These are phyloP conservation scores for Stegastes partitus DNA, from an alignment of 2,113 vertebrate species.

Conservation along the genomic window DNA sequence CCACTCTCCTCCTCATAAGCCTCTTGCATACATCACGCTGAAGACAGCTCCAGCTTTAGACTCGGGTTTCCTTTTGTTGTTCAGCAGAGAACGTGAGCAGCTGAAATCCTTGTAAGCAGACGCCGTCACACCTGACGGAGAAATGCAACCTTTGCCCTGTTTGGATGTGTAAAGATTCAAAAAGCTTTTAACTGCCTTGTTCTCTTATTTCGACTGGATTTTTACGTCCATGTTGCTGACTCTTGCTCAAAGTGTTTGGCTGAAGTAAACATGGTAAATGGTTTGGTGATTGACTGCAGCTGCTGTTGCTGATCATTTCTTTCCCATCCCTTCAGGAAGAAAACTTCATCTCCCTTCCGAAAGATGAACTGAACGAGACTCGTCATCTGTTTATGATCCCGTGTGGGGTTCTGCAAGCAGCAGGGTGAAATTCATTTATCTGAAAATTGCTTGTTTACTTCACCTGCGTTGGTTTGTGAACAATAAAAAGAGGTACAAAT, in stretches of 20 bases:
- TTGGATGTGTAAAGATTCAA: slow-evolving; percentile 16
- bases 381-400: slow-evolving; percentile 19
- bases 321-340: slow-evolving; percentile 4
- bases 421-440: background rate
- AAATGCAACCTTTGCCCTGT: slow-evolving; percentile 52
- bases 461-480: background rate
- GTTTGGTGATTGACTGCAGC: slow-evolving; percentile 29
- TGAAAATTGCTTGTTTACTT: background rate
- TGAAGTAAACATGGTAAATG: slow-evolving; percentile 25
- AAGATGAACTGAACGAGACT: background rate
- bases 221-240: slow-evolving; percentile 28
- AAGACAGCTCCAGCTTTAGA: slow-evolving; percentile 28
- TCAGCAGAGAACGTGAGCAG: slow-evolving; percentile 22
- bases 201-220: slow-evolving; percentile 43
- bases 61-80: slow-evolving; percentile 63
- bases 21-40: slow-evolving; percentile 33
- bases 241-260: slow-evolving; percentile 30
- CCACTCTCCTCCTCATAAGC: slow-evolving; percentile 65
- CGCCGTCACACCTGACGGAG: slow-evolving; percentile 29
- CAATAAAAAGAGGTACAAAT: background rate
- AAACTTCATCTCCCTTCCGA: background rate
- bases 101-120: slow-evolving; percentile 49
- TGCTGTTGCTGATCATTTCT: slow-evolving; percentile 19
- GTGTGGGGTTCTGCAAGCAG: background rate
- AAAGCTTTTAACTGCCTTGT: slow-evolving; percentile 7